phyloP scores from a whole-genome alignment of 2,113 vertebrate genomes.

The Periophthalmus modestus region DNA sequence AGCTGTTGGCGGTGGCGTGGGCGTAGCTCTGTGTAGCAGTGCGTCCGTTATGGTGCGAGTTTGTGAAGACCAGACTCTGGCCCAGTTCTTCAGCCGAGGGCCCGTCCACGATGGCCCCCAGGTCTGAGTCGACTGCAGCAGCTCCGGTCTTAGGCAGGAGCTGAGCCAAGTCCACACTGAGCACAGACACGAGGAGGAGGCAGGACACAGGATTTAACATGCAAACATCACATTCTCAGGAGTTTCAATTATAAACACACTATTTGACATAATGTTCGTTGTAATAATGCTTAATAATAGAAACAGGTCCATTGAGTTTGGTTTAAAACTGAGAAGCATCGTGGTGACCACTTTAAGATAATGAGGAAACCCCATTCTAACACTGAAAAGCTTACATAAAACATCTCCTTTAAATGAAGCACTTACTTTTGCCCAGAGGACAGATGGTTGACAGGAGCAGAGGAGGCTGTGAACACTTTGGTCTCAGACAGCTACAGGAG shows the following conservation, averaged over 20 bases:
- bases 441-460: slow-evolving; percentile 81
- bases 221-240: no score
- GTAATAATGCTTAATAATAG: no score
- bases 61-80: slow-evolving; percentile 94
- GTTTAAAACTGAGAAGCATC: no score
- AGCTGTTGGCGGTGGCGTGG: slow-evolving; percentile 82
- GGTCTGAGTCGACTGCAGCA: slow-evolving; percentile 71
- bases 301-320: no score
- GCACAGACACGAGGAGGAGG: slow-evolving; percentile 15
- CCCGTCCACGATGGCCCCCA: slow-evolving; percentile 79
- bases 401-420: background rate
- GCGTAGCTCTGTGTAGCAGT: slow-evolving; percentile 80
- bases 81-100: slow-evolving; percentile 84
- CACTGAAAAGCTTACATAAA: background rate
- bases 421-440: slow-evolving; percentile 84
- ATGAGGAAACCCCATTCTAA: no score
- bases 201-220: background rate
- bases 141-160: slow-evolving; percentile 84
- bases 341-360: no score
- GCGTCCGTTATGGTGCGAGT: slow-evolving; percentile 87
- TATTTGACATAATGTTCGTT: no score
- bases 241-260: no score
- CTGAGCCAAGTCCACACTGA: slow-evolving; percentile 84
- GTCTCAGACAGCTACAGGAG: slow-evolving; percentile 89
- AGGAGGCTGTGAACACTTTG: slow-evolving; percentile 95